Evolutionary conservation across 2,113 vertebrate species (phyloP).

Genomic region (sheep (Ovis aries)): DNA sequence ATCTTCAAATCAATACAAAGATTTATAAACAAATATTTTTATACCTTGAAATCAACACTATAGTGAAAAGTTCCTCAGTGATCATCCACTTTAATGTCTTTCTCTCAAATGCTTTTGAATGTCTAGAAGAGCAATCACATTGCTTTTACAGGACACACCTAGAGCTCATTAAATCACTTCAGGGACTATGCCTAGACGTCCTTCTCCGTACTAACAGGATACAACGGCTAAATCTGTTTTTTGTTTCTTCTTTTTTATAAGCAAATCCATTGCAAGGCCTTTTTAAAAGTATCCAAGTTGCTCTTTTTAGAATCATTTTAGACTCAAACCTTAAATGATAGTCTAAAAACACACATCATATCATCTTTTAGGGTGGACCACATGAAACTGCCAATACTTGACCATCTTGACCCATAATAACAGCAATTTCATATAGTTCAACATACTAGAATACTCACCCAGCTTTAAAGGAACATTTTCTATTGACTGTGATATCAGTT

Average conservation of each 20-base stretch:
- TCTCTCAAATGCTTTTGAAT: not conserved
- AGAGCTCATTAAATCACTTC: not conserved
- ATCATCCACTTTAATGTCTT: not conserved
- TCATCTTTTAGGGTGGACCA: not conserved
- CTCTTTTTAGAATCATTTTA: not conserved
- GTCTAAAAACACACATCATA: not conserved
- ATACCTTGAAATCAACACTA: not conserved
- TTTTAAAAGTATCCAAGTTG: not conserved
- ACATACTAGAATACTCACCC: not conserved
- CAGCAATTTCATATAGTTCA: not conserved
- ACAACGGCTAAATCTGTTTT: not conserved
- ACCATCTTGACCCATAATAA: not conserved
- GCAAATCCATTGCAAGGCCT: not conserved
- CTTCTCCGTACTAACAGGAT: not conserved
- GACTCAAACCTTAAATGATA: not conserved
- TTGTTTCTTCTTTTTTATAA: not conserved
- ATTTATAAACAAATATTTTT: not conserved
- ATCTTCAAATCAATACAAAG: not conserved
- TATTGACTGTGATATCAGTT: not conserved
- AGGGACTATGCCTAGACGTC: not conserved
- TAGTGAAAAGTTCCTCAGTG: not conserved
- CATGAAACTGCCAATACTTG: not conserved
- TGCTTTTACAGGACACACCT: not conserved
- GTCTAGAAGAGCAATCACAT: not conserved
- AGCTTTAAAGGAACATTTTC: conserved; percentile 8